Percentiles rank a stretch among this genome's conserved stretches.
phyloP scores from a whole-genome alignment of 2,797 vertebrate species.

The Fistularia tabacaria region DNA sequence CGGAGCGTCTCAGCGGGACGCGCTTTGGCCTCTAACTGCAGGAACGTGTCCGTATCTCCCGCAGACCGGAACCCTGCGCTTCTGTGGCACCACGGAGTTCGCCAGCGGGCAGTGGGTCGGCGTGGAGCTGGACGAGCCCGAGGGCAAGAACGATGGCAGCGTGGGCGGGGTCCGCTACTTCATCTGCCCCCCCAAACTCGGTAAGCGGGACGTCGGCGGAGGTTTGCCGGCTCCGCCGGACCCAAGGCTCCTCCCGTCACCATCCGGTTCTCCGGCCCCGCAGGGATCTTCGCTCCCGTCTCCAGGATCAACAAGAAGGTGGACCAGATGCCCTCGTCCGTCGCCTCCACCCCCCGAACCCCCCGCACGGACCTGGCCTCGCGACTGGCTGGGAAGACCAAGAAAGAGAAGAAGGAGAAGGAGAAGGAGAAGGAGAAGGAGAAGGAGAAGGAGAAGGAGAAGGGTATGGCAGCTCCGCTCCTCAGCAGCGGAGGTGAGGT shows the following conservation, averaged over 20 bases:
- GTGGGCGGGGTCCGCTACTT: conserved; percentile 92
- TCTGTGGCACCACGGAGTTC: conserved; percentile 92
- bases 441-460: conserved; percentile 69
- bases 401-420: conserved; percentile 85
- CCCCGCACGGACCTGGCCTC: conserved; percentile 85
- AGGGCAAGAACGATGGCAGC: conserved; percentile 92
- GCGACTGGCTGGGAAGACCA: conserved; percentile 83
- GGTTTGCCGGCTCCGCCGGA: too few relatives aligned
- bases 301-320: conserved; percentile 86
- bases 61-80: conserved; percentile 85
- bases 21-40: neutral
- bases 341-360: conserved; percentile 85
- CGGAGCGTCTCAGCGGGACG: too few relatives aligned
- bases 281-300: conserved; percentile 88
- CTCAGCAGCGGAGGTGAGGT: neutral
- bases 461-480: conserved; percentile 15
- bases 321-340: conserved; percentile 79
- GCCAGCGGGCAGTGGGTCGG: conserved; percentile 95
- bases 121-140: conserved; percentile 88
- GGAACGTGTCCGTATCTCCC: neutral
- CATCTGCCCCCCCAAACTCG: conserved; percentile 90
- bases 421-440: conserved; percentile 80
- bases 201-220: conserved; percentile 57
- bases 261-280: neutral
- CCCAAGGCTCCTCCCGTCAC: too few relatives aligned